Evolutionary conservation across 2,113 vertebrate genomes (phyloP).

Genomic region (Crotalus helleri): DNA sequence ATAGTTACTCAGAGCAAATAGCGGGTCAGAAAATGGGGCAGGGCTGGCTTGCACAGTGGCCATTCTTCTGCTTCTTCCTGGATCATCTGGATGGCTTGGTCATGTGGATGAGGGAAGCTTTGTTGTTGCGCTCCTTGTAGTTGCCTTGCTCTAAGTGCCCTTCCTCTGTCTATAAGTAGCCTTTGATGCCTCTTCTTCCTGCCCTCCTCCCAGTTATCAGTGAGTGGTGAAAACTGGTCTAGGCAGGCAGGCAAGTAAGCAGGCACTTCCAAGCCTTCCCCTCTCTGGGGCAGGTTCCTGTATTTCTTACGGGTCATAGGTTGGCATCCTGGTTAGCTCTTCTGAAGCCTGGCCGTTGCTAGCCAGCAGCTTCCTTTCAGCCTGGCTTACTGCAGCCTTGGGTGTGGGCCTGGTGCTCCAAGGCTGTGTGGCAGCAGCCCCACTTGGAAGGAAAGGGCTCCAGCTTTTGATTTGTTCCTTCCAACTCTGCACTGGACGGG

Average conservation of each 20-base stretch:
- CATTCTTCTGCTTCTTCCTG: conserved; percentile 50
- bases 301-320: neutral
- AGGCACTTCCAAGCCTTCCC: neutral
- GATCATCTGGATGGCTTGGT: neutral
- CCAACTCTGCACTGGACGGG: neutral
- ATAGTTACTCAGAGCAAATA: conserved; percentile 51
- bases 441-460: neutral
- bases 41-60: conserved; percentile 45
- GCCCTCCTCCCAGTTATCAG: neutral
- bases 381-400: neutral
- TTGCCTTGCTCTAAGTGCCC: neutral
- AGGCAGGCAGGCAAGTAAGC: neutral
- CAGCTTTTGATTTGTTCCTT: neutral
- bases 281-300: neutral
- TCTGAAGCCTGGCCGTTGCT: neutral
- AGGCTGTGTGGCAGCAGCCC: neutral
- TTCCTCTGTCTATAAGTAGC: neutral
- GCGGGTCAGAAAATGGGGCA: conserved; percentile 47
- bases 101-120: neutral
- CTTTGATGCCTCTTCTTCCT: neutral
- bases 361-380: neutral
- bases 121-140: neutral
- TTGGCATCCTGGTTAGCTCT: neutral
- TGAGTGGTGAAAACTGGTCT: neutral
- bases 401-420: neutral